Conservation (phyloP, 2,888 invertebrate species). For the Ditula angustiorana region DNA sequence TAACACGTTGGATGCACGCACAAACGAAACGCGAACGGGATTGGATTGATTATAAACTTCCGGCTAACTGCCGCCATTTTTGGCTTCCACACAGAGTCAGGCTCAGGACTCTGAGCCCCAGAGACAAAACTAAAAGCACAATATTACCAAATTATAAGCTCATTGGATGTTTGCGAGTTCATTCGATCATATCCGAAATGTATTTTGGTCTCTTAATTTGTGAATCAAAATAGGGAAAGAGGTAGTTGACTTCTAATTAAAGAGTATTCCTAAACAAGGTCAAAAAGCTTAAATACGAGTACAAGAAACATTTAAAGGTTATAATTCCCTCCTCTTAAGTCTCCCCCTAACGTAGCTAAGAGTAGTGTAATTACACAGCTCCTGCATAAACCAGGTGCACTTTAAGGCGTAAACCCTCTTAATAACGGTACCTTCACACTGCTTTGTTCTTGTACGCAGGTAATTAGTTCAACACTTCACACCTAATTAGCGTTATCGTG, state of each 20-base stretch:
- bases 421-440: conserved; percentile 51
- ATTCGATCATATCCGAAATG: neutral
- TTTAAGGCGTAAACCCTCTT: conserved; percentile 50
- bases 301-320: neutral
- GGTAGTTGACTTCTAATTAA: too few relatives aligned
- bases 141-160: neutral
- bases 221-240: too few relatives aligned
- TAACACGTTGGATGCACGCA: too few relatives aligned
- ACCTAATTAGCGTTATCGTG: conserved; percentile 64
- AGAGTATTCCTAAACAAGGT: neutral
- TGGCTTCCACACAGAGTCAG: conserved; percentile 19
- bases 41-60: conserved; percentile 72
- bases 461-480: conserved; percentile 66
- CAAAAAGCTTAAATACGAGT: neutral
- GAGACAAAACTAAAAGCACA: neutral
- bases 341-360: conserved; percentile 12
- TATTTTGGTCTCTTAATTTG: too few relatives aligned
- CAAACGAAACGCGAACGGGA: conserved; percentile 53
- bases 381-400: conserved; percentile 50
- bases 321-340: conserved; percentile 8
- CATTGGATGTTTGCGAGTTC: neutral
- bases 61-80: conserved; percentile 42
- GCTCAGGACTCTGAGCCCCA: neutral
- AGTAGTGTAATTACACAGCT: conserved; percentile 32
- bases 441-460: conserved; percentile 55